Base-by-base conservation (phyloP, 2,888 invertebrate genomes). In the Tinea semifulvella region DNA sequence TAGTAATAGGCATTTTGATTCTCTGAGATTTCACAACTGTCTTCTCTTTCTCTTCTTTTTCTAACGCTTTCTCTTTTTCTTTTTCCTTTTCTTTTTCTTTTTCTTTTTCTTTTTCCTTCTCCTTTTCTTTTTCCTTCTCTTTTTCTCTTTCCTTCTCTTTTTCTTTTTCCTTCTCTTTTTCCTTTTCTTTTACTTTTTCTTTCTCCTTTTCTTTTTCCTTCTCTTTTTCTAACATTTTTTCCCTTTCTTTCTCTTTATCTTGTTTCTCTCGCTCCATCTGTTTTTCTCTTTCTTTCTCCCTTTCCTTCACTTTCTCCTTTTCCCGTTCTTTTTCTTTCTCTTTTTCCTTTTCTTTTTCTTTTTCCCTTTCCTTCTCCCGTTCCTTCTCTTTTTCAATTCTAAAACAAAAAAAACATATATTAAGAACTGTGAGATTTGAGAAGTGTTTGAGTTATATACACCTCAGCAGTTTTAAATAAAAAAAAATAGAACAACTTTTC, bases 221-320 rank as follows among this genome's bases (percentile, higher is more conserved):
- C 28, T 59, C 50, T 43, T 36, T 36, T 36, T 36, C 36, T 18
- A 17, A 17, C 10, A 17, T 38, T 63, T 56, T 45, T 62, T 58
- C 58, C 26, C 50, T 44, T 49, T 56, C 49, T 52, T 43, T 25
- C 8, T 28, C 31, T 31, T n/a, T 18, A 2, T 18, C 28, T 11
- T 53, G 11, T 47, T 49, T 31, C 44, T 50, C 50, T 17, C 45
- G 45, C 5, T 16, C 7, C 3, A 14, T 18, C 36, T 36, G 16
- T 18, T 18, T 18, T 36, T 36, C 54, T 48, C 75, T 77, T 43
- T 76, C 79, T 40, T 74, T 79, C 3, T 56, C 45, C 52, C 75
- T 68, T 39, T 69, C 69, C 20, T 53, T 38, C 50, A 70, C 77
- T 49, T 69, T 71, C 19, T 60, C 52, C 53, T 70, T 70, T 36